phyloP scores from a whole-genome alignment of 2,888 invertebrate species.

The Drosophila gaucha region DNA sequence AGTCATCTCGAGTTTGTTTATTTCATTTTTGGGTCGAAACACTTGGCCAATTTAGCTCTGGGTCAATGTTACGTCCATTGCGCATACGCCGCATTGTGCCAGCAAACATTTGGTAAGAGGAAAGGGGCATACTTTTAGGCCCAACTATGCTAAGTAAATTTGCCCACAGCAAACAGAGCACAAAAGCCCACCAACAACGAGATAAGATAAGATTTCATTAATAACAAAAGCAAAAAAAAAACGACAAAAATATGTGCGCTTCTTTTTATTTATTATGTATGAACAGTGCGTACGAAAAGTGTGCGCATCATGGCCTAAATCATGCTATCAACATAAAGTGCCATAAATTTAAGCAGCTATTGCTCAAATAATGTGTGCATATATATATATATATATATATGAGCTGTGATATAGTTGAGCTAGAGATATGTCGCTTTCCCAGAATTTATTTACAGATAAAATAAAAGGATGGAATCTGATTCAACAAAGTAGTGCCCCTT shows the following conservation, averaged over 20 bases:
- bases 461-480: background rate
- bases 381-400: background rate
- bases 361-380: slow-evolving; percentile 12
- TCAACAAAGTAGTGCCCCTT: too few species aligned
- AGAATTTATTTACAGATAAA: background rate
- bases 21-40: too few species aligned
- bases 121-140: slow-evolving; percentile 71
- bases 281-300: slow-evolving; percentile 35
- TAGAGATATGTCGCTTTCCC: background rate
- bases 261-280: slow-evolving; percentile 18
- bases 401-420: background rate
- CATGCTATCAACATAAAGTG: background rate
- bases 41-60: slow-evolving; percentile 12
- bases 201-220: slow-evolving; percentile 68
- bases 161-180: slow-evolving; percentile 44
- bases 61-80: slow-evolving; percentile 43
- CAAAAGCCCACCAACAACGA: slow-evolving; percentile 32
- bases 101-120: slow-evolving; percentile 10
- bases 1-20: background rate
- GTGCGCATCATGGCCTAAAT: slow-evolving; percentile 19
- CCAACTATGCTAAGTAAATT: slow-evolving; percentile 57
- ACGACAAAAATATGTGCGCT: slow-evolving; percentile 14
- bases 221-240: slow-evolving; percentile 20
- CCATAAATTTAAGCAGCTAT: slow-evolving; percentile 32
- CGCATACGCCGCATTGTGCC: slow-evolving; percentile 40